Percentiles rank a stretch among this genome's conserved stretches.
Evolutionary conservation across 2,888 invertebrate species (phyloP).

Genomic region (Lysandra coridon): DNA sequence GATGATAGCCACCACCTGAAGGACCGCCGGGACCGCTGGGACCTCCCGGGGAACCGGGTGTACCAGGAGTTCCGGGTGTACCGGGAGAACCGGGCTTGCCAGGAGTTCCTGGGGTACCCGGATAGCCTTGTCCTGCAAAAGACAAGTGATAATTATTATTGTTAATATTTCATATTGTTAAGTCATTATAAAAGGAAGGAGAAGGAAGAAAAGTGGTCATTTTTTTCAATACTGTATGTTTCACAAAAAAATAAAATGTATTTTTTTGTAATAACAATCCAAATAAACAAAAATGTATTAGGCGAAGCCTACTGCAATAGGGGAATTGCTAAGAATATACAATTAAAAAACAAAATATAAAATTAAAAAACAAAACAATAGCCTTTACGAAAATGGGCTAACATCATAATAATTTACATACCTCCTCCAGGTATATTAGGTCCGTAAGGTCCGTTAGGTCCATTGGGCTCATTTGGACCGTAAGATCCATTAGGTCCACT

Average conservation of each 20-base stretch:
- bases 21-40: constrained; percentile 33
- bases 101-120: not conserved
- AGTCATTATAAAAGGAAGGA: no score
- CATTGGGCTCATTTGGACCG: constrained; percentile 44
- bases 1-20: not conserved
- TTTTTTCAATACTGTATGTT: no score
- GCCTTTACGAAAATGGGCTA: no score
- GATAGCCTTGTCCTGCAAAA: not conserved
- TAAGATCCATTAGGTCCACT: constrained; percentile 48
- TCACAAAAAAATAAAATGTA: no score
- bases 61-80: constrained; percentile 54
- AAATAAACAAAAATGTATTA: no score
- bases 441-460: constrained; percentile 43
- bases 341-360: not conserved
- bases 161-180: no score
- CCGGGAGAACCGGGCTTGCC: constrained; percentile 37
- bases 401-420: not conserved
- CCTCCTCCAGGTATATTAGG: constrained; percentile 44
- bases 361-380: not conserved
- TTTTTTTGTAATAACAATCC: no score
- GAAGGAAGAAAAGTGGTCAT: no score
- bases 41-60: constrained; percentile 45
- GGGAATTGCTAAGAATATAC: no score
- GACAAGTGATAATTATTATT: no score
- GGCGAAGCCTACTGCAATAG: no score